Percentiles rank a stretch among this genome's conserved stretches.
Evolutionary conservation across 2,797 vertebrate genomes (phyloP).

Genomic region (Rhadinocentrus ornatus): DNA sequence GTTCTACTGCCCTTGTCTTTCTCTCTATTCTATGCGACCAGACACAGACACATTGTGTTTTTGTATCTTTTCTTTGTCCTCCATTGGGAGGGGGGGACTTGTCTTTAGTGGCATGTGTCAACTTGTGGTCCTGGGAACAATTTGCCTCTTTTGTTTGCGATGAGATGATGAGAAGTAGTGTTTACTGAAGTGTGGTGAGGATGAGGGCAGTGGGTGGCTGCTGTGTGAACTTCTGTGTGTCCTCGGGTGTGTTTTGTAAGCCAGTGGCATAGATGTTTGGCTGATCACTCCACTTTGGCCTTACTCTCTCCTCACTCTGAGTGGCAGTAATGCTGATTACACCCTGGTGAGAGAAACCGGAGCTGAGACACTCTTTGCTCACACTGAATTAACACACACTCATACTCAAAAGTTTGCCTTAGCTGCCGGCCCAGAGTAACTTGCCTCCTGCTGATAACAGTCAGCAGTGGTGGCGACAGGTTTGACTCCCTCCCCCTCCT

Average conservation of each 20-base stretch:
- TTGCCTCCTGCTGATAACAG: conserved; percentile 64
- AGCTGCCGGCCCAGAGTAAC: conserved; percentile 44
- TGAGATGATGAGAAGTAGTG: conserved; percentile 74
- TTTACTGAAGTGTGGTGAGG: conserved; percentile 69
- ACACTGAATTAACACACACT: conserved; percentile 62
- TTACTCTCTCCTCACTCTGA: conserved; percentile 46
- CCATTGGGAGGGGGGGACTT: conserved; percentile 56
- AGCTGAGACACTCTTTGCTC: conserved; percentile 61
- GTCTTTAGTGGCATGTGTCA: conserved; percentile 76
- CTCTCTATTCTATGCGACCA: conserved; percentile 25
- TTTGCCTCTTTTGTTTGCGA: conserved; percentile 71
- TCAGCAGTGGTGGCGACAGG: conserved; percentile 71
- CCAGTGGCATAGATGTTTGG: conserved; percentile 54
- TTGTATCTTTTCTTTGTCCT: conserved; percentile 53
- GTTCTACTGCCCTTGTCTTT: conserved; percentile 11
- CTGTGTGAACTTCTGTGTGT: conserved; percentile 39
- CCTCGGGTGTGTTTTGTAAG: conserved; percentile 29
- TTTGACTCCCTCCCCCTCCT: conserved; percentile 60
- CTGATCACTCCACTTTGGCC: conserved; percentile 60
- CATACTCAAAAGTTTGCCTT: conserved; percentile 47
- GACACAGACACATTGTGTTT: conserved; percentile 73
- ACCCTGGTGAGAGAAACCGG: conserved; percentile 59
- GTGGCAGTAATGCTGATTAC: conserved; percentile 67
- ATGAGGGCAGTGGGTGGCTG: conserved; percentile 58
- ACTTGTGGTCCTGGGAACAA: conserved; percentile 77